Evolutionary conservation across 2,113 vertebrate genomes (phyloP).

Genomic region (Brachyistius frenatus): DNA sequence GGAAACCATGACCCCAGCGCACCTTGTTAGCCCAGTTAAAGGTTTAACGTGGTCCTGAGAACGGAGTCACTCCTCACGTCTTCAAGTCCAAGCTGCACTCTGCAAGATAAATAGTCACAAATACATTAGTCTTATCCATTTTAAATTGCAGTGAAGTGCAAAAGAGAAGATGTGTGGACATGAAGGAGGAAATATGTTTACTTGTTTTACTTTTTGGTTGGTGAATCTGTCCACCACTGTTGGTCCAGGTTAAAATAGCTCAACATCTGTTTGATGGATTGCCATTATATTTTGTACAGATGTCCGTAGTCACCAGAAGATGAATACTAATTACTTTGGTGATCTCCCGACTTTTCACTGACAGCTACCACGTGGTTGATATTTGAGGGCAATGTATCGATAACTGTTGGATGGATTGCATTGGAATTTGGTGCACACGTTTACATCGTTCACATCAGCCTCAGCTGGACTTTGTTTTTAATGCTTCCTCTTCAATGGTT

Average conservation of each 20-base stretch:
- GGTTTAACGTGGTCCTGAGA: conserved; percentile 1
- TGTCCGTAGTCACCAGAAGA: background rate
- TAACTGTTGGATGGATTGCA: background rate
- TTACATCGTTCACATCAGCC: too few species aligned
- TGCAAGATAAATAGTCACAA: background rate
- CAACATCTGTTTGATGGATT: too few species aligned
- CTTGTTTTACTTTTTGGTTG: too few species aligned
- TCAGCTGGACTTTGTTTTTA: too few species aligned
- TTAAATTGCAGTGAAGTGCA: too few species aligned
- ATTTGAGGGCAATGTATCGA: background rate
- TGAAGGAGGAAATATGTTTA: too few species aligned
- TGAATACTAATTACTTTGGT: background rate
- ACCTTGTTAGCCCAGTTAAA: conserved; percentile 3
- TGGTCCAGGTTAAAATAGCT: too few species aligned
- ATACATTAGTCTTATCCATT: background rate
- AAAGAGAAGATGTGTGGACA: too few species aligned
- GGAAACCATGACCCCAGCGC: conserved; percentile 15
- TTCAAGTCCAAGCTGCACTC: background rate
- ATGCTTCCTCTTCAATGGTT: background rate
- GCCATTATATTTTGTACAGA: too few species aligned
- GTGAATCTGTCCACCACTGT: too few species aligned
- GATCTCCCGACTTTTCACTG: background rate
- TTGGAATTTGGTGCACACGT: too few species aligned
- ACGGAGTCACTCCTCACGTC: background rate
- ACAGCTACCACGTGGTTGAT: background rate